phyloP scores from a whole-genome alignment of 2,113 vertebrate species.

The Cacatua alba region DNA sequence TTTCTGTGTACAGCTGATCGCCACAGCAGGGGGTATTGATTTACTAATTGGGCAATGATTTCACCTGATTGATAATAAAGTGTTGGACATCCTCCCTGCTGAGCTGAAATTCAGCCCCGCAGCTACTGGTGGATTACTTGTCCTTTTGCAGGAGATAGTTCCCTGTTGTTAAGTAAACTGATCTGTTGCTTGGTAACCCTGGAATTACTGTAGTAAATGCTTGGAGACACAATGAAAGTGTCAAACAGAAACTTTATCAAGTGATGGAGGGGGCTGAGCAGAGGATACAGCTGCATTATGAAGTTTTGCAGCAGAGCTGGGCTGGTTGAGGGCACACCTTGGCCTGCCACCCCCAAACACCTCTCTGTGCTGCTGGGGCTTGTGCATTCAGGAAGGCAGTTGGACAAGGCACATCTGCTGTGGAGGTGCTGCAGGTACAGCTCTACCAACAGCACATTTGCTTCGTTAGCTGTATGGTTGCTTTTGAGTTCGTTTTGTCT shows the following conservation, averaged over 20 bases:
- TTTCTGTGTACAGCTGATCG: background rate
- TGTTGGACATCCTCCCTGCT: slow-evolving; percentile 59
- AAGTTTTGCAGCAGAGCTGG: background rate
- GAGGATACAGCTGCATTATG: background rate
- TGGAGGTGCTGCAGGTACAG: background rate
- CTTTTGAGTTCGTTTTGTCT: background rate
- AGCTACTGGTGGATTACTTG: slow-evolving; percentile 30
- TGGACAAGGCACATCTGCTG: background rate
- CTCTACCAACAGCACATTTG: background rate
- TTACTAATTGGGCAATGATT: slow-evolving; percentile 57
- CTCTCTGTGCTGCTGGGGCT: background rate
- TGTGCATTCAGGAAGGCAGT: background rate
- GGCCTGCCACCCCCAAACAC: background rate
- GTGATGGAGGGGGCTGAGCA: background rate
- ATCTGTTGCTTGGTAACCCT: slow-evolving; percentile 70
- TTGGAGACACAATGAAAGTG: background rate
- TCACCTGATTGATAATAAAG: slow-evolving; percentile 56
- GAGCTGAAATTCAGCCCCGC: slow-evolving; percentile 32
- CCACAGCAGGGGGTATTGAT: background rate
- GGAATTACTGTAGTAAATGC: slow-evolving; percentile 19
- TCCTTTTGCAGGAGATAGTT: slow-evolving; percentile 56
- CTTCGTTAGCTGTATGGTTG: background rate
- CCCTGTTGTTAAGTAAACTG: slow-evolving; percentile 62
- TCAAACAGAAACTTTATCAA: background rate
- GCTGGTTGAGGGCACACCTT: background rate